Conservation (phyloP, 2,888 invertebrate species). For the Heliconius cydno region DNA sequence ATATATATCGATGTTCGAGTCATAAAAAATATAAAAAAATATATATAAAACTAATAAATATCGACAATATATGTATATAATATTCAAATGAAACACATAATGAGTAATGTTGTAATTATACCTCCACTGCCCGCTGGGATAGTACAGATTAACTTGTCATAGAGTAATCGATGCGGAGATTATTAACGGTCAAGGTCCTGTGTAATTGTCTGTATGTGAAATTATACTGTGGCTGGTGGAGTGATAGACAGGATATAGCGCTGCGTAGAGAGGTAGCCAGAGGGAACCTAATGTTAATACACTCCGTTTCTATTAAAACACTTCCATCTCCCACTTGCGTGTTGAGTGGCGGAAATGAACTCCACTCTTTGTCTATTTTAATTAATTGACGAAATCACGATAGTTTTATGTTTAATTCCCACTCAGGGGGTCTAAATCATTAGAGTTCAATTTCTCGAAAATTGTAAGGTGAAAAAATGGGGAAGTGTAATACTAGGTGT, state of each 20-base stretch:
- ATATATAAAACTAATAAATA: too few relatives aligned
- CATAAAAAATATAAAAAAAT: too few relatives aligned
- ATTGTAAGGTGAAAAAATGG: too few relatives aligned
- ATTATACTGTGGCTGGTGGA: conserved; percentile 2
- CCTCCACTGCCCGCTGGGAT: conserved; percentile 48
- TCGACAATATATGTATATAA: background rate
- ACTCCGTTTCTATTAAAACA: background rate
- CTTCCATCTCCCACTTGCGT: background rate
- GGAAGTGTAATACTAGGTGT: too few relatives aligned
- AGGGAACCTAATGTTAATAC: background rate
- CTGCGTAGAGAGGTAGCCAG: background rate
- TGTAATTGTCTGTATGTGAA: background rate
- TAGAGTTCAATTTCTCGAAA: too few relatives aligned
- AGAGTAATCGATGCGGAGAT: conserved; percentile 52
- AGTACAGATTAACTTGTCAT: conserved; percentile 56
- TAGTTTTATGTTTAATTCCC: too few relatives aligned
- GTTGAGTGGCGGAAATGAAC: background rate
- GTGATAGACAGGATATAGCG: background rate
- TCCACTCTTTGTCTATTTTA: background rate
- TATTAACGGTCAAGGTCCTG: conserved; percentile 42
- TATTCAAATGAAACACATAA: conserved; percentile 13
- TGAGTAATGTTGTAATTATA: conserved; percentile 10
- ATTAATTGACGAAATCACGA: too few relatives aligned
- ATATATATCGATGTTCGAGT: too few relatives aligned
- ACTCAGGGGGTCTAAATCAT: too few relatives aligned